Evolutionary conservation across 2,888 invertebrate genomes (phyloP).

Genomic region (Ophion obscuratus): DNA sequence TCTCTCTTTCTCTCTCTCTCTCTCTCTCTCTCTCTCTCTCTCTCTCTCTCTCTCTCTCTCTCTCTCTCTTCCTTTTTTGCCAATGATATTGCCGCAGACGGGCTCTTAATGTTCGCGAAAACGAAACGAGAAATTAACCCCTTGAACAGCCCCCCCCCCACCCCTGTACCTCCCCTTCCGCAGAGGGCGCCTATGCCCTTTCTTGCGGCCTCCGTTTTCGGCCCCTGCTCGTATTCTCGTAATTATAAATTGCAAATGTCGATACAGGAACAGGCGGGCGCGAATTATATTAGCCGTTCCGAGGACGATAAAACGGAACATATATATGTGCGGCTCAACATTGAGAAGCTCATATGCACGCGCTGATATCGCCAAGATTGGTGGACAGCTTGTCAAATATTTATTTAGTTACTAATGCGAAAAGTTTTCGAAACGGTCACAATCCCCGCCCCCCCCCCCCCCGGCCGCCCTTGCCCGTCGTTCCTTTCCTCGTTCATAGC

Average conservation of each 20-base stretch:
- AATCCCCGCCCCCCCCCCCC: conserved; percentile 16
- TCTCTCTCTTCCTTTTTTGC: conserved; percentile 21
- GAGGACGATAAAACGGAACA: conserved; percentile 53
- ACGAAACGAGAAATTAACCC: conserved; percentile 65
- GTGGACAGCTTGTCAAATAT: conserved; percentile 70
- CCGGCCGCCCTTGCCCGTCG: background rate
- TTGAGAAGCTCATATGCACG: conserved; percentile 18
- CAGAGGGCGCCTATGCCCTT: background rate
- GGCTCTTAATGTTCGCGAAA: conserved; percentile 54
- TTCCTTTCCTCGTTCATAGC: background rate
- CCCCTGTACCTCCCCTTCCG: background rate
- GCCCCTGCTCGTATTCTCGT: conserved; percentile 54
- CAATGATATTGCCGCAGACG: conserved; percentile 58
- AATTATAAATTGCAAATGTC: conserved; percentile 64
- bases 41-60: conserved; percentile 5
- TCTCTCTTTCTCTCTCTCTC: conserved; percentile 25
- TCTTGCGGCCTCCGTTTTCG: conserved; percentile 10
- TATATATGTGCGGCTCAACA: conserved; percentile 18
- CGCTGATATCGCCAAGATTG: conserved; percentile 29
- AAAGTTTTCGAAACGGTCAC: conserved; percentile 70
- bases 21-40: too few relatives aligned
- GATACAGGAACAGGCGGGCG: conserved; percentile 32
- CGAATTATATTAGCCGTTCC: conserved; percentile 4
- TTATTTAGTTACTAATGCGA: conserved; percentile 73
- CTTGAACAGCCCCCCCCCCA: background rate